Conservation (phyloP, 2,113 vertebrate genomes). For the Orthonyx spaldingii region DNA sequence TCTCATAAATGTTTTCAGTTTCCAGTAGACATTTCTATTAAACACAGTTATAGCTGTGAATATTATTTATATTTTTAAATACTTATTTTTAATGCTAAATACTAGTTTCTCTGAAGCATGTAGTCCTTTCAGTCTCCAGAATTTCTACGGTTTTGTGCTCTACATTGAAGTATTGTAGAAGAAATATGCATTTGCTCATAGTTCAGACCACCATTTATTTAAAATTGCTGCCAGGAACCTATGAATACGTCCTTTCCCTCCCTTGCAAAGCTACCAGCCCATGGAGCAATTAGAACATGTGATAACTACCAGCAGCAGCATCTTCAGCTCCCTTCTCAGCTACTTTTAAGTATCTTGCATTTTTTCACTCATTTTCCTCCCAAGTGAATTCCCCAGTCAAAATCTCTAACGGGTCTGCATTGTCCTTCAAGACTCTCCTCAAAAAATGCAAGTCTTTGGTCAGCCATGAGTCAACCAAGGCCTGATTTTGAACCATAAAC, state of each 20-base stretch:
- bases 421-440: background rate
- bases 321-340: background rate
- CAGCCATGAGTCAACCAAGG: background rate
- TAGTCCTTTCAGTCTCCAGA: background rate
- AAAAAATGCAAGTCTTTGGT: background rate
- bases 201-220: background rate
- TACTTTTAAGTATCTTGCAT: background rate
- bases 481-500: background rate
- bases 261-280: background rate
- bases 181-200: background rate
- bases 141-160: background rate
- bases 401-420: background rate
- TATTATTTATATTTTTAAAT: background rate
- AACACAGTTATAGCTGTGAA: background rate
- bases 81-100: background rate
- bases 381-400: background rate
- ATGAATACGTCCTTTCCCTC: background rate
- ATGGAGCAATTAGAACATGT: background rate
- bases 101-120: background rate
- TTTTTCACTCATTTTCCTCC: background rate
- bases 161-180: background rate
- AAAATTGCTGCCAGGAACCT: background rate
- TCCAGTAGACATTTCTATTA: background rate
- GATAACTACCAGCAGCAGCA: background rate
- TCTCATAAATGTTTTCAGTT: constrained; percentile 25